Base-by-base conservation (phyloP, 2,797 vertebrate genomes). In the Periophthalmus magnuspinnatus region DNA sequence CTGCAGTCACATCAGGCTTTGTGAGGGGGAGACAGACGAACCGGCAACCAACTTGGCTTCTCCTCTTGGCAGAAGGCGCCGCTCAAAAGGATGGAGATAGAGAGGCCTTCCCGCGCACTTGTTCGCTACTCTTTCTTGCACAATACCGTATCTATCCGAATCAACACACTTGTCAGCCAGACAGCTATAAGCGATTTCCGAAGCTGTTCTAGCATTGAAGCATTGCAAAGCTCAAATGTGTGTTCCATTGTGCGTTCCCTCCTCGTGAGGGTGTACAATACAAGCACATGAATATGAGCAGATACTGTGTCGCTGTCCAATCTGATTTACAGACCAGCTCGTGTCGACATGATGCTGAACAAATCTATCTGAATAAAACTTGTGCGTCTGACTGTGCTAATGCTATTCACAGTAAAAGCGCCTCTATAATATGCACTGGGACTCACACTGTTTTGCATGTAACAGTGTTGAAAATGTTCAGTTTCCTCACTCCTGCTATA, bases 121-220 rank as follows among this genome's bases (percentile, higher is more conserved):
- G 82, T 87, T 88, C 76, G 70, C 77, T 56, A 80, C 84, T 86
- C 79, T 76, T 77, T 71, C 77, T 83, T 82, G 81, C 83, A 93
- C 90, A 91, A 90, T 80, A 76, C 81, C 60, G 28, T 90, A 92
- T 92, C 89, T 87, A 76, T 78, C 79, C 78, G 70, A 76, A 93
- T 93, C 92, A 84, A 84, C 89, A 87, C 89, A 90, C 84, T 87
- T 89, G 90, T 93, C 90, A 92, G 84, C 81, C 86, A 90, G 87
- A 90, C 85, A 76, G 85, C 85, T 85, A 79, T 78, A 78, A 90
- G 89, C 82, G 72, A 90, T 91, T 91, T 85, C 84, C 81, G 81
- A 71, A 56, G 76, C 77, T 2, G 78, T 71, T 80, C 81, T 87
- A 79, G 88, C 88, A 84, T 28, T 78, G 70, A 62, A 84, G 67